Evolutionary conservation across 1,140 invertebrate genomes (phyloP), one percentile per base, ranked within the genome.

Genomic region (Magallana angulata): DNA sequence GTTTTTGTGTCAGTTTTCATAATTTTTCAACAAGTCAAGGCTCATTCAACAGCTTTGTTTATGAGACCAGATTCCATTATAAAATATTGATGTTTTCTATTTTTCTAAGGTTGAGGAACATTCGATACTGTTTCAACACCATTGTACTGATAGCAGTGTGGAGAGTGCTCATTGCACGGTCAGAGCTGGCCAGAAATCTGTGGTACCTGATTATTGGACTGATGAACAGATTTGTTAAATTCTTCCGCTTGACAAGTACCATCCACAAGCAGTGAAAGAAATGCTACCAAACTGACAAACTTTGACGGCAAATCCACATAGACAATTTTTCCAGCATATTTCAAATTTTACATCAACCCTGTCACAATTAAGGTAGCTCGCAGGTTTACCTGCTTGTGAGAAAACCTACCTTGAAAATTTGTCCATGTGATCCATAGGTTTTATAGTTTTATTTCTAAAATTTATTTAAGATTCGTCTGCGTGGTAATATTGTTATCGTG

Each of bases 161-260:
- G 95, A 89, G 95, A 84, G 86, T 94, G 12, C 89, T 95, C 9
- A 93, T 95, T 56, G 94, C 94, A 8, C 89, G 94, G 56, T 94
- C 94, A 4, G 91, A 94, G 59, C 92, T 95, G 83, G 95, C 94
- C 18, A 91, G 94, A 81, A 95, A 95, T 87, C 84, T 94, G 36
- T 95, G 95, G 95, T 93, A 92, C 89, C 92, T 95, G 86, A 93
- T 95, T 12, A 91, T 95, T 30, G 93, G 92, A 57, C 92, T 95
- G 18, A 94, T 94, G 11, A 94, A 93, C 88, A 95, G 94, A 90
- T 95, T 95, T 91, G 95, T 95, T 18, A 92, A 92, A 84, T 94
- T 94, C 89, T 94, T 94, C 59, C 89, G 93, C 83, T 93, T 95
- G 7, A 95, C 94, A 16, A 94, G 94, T 89, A 94, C 94, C 14